These are phyloP conservation scores for Dicerorhinus sumatrensis DNA, from an alignment of 2,113 vertebrate species.

Conservation along the genomic window DNA sequence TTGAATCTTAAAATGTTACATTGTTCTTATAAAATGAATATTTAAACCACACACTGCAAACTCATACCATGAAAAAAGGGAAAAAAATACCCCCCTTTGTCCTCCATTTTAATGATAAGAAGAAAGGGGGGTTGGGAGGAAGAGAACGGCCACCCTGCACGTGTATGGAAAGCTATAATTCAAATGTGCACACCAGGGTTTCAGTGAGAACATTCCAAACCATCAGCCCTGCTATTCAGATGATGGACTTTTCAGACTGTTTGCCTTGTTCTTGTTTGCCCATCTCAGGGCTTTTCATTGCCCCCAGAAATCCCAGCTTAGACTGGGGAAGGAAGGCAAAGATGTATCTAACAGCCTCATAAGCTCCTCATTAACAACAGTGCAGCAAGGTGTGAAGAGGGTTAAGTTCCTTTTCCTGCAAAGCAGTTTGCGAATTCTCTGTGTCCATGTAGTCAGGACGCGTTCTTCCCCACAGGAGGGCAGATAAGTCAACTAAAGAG, in stretches of 20 bases:
- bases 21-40: constrained; percentile 68
- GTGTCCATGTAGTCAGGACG: neutral
- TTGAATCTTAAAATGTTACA: constrained; percentile 43
- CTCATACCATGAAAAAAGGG: neutral
- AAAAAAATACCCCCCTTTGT: neutral
- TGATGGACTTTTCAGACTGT: neutral
- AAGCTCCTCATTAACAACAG: neutral
- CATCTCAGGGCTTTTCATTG: neutral
- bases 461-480: neutral
- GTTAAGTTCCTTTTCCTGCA: neutral
- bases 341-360: neutral
- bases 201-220: neutral
- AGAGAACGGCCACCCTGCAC: neutral
- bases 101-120: constrained; percentile 31
- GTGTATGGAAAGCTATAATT: neutral
- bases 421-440: neutral
- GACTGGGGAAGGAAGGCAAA: neutral
- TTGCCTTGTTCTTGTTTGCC: neutral
- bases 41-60: constrained; percentile 52
- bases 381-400: rapidly evolving
- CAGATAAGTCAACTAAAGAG: neutral
- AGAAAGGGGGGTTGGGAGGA: neutral
- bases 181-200: neutral
- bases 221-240: neutral
- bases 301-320: neutral